Conservation (phyloP, 1,140 invertebrate genomes). For the Euura saliciscinereae region DNA sequence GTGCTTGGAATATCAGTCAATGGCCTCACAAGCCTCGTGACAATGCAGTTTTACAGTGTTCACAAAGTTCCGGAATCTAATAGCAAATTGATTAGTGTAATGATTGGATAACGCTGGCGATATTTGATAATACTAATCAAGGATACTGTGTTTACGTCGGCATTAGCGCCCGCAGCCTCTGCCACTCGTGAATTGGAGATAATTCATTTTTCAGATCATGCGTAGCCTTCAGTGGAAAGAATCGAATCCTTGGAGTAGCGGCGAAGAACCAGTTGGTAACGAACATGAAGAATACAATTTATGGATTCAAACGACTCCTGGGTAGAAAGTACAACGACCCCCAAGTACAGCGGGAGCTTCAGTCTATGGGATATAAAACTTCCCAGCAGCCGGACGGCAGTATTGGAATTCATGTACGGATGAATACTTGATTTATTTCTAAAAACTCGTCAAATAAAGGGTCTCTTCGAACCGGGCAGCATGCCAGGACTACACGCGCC, state of each 20-base stretch:
- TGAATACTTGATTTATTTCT: slow-evolving; percentile 7
- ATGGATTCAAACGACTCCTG: slow-evolving; percentile 90
- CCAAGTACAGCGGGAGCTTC: slow-evolving; percentile 79
- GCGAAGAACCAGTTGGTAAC: slow-evolving; percentile 97
- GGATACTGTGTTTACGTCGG: too few relatives aligned
- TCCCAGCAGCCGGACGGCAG: slow-evolving; percentile 72
- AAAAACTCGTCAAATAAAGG: slow-evolving; percentile 8
- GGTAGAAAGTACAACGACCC: slow-evolving; percentile 89
- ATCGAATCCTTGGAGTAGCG: slow-evolving; percentile 91
- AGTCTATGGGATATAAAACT: slow-evolving; percentile 77
- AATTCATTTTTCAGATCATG: slow-evolving; percentile 77
- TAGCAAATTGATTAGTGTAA: too few relatives aligned
- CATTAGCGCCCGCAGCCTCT: too few relatives aligned
- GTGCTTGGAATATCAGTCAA: too few relatives aligned
- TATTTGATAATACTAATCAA: too few relatives aligned
- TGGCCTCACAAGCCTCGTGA: too few relatives aligned
- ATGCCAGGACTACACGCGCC: slow-evolving; percentile 27
- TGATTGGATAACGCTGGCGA: too few relatives aligned
- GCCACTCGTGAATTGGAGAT: too few relatives aligned
- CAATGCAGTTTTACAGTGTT: too few relatives aligned
- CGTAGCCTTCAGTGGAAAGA: slow-evolving; percentile 92
- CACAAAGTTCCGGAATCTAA: too few relatives aligned
- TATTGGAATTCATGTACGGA: slow-evolving; percentile 76
- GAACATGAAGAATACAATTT: slow-evolving; percentile 96
- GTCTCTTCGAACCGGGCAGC: slow-evolving; percentile 23